Conservation (phyloP, 92 coral and sea anemone species). For the Palythoa heliodiscus region DNA sequence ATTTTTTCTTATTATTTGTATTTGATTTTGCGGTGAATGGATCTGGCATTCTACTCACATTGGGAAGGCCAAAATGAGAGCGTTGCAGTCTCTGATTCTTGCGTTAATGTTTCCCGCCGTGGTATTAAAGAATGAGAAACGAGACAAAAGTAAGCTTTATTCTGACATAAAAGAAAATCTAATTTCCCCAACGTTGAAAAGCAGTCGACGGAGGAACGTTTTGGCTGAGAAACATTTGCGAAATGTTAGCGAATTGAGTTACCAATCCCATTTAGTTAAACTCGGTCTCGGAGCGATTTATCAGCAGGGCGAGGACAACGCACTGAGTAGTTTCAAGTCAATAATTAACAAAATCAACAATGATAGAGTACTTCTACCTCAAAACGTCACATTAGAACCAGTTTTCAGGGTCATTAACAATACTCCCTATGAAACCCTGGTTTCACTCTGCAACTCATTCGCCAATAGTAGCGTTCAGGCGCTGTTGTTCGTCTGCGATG, state of each 20-base stretch:
- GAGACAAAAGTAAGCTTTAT: background rate
- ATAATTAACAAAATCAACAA: slow-evolving; percentile 20
- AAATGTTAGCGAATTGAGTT: background rate
- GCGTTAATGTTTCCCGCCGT: background rate
- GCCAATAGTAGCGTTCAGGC: slow-evolving; percentile 18
- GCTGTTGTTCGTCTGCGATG: slow-evolving; percentile 27
- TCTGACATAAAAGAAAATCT: background rate
- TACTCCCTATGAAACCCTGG: slow-evolving; percentile 21
- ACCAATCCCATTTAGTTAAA: background rate
- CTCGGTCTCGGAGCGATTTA: slow-evolving; percentile 27
- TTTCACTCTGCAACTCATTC: slow-evolving; percentile 11
- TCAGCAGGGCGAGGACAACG: slow-evolving; percentile 15
- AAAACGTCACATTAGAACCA: slow-evolving; percentile 27
- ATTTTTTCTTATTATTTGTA: no score
- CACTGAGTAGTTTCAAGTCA: slow-evolving; percentile 13
- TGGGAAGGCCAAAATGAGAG: background rate
- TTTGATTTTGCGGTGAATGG: no score
- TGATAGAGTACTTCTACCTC: background rate
- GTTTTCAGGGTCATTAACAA: slow-evolving; percentile 4
- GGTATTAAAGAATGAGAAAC: background rate
- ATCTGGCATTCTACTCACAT: background rate
- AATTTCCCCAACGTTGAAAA: background rate
- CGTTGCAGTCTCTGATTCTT: background rate
- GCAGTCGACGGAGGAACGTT: background rate
- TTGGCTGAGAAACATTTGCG: background rate